Conservation (phyloP, 1,140 invertebrate species). For the Rhynchophorus ferrugineus region DNA sequence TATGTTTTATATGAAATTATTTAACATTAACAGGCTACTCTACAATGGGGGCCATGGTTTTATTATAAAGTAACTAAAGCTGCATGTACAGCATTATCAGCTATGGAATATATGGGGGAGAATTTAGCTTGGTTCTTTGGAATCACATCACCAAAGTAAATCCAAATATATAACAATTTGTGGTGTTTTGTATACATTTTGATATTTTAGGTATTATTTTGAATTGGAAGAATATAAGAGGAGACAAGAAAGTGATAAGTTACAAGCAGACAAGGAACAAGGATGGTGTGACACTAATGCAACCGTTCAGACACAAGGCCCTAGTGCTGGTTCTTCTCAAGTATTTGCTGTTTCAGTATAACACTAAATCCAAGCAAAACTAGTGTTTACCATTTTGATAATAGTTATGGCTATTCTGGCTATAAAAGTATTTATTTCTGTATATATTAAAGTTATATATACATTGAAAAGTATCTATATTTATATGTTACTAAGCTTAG, state of each 20-base stretch:
- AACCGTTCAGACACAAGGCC: not conserved
- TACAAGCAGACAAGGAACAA: constrained; percentile 45
- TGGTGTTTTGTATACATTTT: not conserved
- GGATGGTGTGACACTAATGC: constrained; percentile 32
- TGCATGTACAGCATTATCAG: constrained; percentile 59
- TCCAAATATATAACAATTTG: no score
- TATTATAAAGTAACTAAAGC: constrained; percentile 57
- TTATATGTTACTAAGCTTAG: no score
- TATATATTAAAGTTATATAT: no score
- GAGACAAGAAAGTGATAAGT: constrained; percentile 48
- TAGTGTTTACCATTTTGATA: no score
- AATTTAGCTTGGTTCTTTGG: constrained; percentile 77
- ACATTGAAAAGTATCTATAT: no score
- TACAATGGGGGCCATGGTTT: constrained; percentile 67
- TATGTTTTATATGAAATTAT: not conserved
- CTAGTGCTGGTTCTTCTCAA: no score
- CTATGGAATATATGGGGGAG: constrained; percentile 79
- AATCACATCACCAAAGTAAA: constrained; percentile 65
- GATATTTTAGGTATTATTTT: constrained; percentile 69
- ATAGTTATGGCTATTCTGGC: no score
- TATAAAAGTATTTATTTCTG: no score
- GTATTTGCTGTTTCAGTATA: no score
- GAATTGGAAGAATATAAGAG: constrained; percentile 77
- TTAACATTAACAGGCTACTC: constrained; percentile 26
- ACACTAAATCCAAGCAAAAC: no score